Evolutionary conservation across 2,888 invertebrate species (phyloP), one percentile per base, ranked within the genome.

Genomic region (Ophion obscuratus): DNA sequence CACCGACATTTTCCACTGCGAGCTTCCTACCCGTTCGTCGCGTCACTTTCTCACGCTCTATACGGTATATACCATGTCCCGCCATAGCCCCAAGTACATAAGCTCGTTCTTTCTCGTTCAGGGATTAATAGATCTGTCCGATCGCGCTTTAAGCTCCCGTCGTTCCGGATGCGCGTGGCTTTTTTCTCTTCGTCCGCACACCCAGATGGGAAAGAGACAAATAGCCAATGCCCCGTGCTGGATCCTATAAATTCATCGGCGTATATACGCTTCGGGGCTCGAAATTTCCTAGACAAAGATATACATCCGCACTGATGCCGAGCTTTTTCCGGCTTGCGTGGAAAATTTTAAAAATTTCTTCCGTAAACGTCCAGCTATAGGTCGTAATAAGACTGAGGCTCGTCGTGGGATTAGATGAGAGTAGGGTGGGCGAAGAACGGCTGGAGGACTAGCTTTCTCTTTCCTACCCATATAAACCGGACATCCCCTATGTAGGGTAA

Each of bases 111-210:
- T 61, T 74, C 84, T 53, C 81, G 81, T 76, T 76, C 66, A 47
- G 81, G 84, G 84, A 81, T 84, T 81, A 84, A 81, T 84, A 84
- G 76, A 81, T 81, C 76, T 73, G 81, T 81, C 70, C 71, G 64
- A 80, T 84, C 75, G 57, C 64, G 70, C 75, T 80, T 59, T 80
- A 53, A 67, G 70, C 70, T 78, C 64, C 80, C 70, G 70, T 53
- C 70, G 66, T 71, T 70, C 31, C 59, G 47, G 66, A 47, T 73
- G 76, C 64, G 71, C 53, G 73, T 17, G 74, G 59, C 53, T 68
- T 64, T 76, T 73, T 76, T 31, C 36, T 31, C 31, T 76, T 17
- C 17, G 14, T 17, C 53, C 4, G 27, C 47, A 24, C n/a, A 59
- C 64, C 17, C 47, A 64, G 70, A 62, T 70, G 44, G 61, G 44